Evolutionary conservation across 1,140 invertebrate genomes (phyloP).

Genomic region (Scaptomyza graminum): DNA sequence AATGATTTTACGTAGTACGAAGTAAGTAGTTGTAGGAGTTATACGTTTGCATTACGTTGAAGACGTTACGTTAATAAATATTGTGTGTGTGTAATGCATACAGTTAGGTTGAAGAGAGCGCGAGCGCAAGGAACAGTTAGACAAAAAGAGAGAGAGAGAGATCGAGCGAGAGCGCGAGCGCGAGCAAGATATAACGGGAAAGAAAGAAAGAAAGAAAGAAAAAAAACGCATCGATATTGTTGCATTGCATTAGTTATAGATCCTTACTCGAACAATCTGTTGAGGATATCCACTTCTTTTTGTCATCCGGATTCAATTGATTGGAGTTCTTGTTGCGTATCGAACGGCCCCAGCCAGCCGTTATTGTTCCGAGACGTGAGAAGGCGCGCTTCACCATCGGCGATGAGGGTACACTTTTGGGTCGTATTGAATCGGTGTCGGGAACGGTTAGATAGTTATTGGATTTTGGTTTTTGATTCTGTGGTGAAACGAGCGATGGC

Average conservation of each 20-base stretch:
- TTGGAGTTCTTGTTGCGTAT: constrained; percentile 90
- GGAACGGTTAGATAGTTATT: constrained; percentile 95
- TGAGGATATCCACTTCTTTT: constrained; percentile 95
- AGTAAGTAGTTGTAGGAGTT: too few relatives aligned
- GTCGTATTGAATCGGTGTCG: constrained; percentile 87
- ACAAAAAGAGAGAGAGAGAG: neutral
- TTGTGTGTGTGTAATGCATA: constrained; percentile 6
- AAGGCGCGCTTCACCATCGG: constrained; percentile 97
- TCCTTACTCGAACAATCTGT: constrained; percentile 95
- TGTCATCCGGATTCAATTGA: constrained; percentile 91
- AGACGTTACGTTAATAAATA: constrained; percentile 23
- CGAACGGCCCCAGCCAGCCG: constrained; percentile 94
- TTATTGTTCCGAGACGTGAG: constrained; percentile 93
- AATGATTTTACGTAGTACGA: constrained; percentile 32
- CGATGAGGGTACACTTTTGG: constrained; percentile 96
- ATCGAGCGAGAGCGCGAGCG: constrained; percentile 2
- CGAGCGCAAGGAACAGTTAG: too few relatives aligned
- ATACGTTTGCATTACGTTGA: constrained; percentile 6
- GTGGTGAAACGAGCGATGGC: constrained; percentile 92
- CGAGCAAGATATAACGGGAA: constrained; percentile 20
- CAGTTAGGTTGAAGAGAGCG: constrained; percentile 32
- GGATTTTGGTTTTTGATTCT: constrained; percentile 91
- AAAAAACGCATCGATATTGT: constrained; percentile 82
- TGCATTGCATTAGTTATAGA: constrained; percentile 72
- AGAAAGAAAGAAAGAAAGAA: constrained; percentile 49